phyloP scores from a whole-genome alignment of 2,797 vertebrate genomes.

The Macropus fuliginosus region DNA sequence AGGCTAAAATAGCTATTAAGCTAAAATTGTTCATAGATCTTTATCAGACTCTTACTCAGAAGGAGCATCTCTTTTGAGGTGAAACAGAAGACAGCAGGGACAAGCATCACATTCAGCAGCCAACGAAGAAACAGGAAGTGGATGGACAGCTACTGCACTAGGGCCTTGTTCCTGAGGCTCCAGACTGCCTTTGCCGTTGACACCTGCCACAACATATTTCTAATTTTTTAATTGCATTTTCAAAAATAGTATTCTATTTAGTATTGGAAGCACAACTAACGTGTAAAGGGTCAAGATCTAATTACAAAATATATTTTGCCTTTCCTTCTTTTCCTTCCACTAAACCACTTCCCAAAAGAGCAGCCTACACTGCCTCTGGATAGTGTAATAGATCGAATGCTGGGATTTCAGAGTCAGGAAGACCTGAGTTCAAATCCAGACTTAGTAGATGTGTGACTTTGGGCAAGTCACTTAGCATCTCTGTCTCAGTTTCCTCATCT shows the following conservation, averaged over 20 bases:
- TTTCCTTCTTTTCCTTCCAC: neutral
- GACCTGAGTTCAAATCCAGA: neutral
- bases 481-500: too few relatives aligned
- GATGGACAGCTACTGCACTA: neutral
- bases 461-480: neutral
- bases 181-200: slow-evolving; percentile 6
- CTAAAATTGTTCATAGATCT: neutral
- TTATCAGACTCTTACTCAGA: slow-evolving; percentile 51
- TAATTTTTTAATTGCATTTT: neutral
- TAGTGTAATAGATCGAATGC: neutral
- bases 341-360: neutral
- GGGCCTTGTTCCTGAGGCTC: slow-evolving; percentile 2
- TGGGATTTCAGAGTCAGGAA: neutral
- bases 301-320: neutral
- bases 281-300: neutral
- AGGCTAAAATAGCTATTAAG: slow-evolving; percentile 6
- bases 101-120: neutral
- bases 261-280: neutral
- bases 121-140: neutral
- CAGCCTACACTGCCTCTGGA: neutral
- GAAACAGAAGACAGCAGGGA: neutral
- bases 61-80: neutral
- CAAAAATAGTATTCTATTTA: neutral
- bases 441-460: neutral
- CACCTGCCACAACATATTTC: slow-evolving; percentile 57